Base-by-base conservation (phyloP, 2,113 vertebrate species). In the Murina feae region DNA sequence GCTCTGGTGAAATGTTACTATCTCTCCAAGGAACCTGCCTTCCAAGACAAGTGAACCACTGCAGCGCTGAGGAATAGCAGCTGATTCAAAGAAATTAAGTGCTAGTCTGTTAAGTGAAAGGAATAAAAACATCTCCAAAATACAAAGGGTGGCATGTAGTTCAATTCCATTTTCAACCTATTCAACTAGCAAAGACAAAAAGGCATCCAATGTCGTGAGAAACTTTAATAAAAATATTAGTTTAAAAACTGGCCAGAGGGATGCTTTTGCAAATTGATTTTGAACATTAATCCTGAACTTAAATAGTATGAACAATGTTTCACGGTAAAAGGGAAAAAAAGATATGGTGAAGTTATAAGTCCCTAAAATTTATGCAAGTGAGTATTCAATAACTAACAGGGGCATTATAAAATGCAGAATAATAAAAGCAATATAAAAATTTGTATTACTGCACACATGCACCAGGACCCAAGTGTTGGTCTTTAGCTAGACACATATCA, bases 31-130 rank as follows among this genome's bases (percentile, higher is more conserved):
- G 95, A 79, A 86, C 35, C 89, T 49, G 92, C 6, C 94, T 97
- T 92, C 71, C 1, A 94, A 93, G 90, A 94, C 92, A 79, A 95
- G 84, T 32, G 35, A 94, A 49, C 63, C 21, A 18, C 90, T n/a
- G 30, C 86, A 18, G 21, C 90, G 18, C 81, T 74, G 95, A 90
- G 76, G 93, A 93, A 63, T 58, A 94, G 95, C 93, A 39, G 96
- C 93, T 91, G 85, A 90, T 97, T 83, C 93, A 51, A 65, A 93
- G 93, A 97, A 18, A 35, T 76, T 68, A 97, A 95, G 97, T 96
- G 97, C 95, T 80, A 96, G 92, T 95, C 97, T 96, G 95, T 96
- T 96, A 97, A 96, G 89, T 80, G 81, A 96, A 95, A 94, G 85
- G 75, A 92, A 78, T 86, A 93, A 88, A 96, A 96, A 35, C 81